phyloP scores from a whole-genome alignment of 1,140 invertebrate species.

The Danaus melanippus region DNA sequence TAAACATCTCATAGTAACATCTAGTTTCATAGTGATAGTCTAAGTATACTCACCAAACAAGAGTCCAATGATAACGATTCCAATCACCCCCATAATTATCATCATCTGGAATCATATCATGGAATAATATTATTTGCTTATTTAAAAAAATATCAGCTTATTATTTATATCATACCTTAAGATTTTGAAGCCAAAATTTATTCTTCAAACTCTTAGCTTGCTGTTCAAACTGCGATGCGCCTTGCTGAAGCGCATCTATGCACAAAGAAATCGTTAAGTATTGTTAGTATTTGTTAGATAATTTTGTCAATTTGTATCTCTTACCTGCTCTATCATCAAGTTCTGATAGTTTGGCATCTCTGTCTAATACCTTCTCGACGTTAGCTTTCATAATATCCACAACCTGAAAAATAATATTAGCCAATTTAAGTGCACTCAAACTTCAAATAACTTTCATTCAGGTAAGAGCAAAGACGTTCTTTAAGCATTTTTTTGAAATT shows the following conservation, averaged over 20 bases:
- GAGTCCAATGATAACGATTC: slow-evolving; percentile 87
- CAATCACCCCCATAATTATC: slow-evolving; percentile 93
- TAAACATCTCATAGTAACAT: slow-evolving; percentile 10
- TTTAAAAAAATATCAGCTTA: background rate
- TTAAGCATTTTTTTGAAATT: too few species aligned
- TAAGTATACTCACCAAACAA: slow-evolving; percentile 85
- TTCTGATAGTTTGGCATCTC: slow-evolving; percentile 96
- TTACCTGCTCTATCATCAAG: slow-evolving; percentile 89
- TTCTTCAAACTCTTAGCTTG: slow-evolving; percentile 97
- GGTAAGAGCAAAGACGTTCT: too few species aligned
- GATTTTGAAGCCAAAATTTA: slow-evolving; percentile 99
- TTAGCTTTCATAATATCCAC: slow-evolving; percentile 97
- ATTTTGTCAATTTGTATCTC: slow-evolving; percentile 6
- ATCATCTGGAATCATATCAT: slow-evolving; percentile 81
- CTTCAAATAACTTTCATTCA: too few species aligned
- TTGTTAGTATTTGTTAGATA: background rate
- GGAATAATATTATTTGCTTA: background rate
- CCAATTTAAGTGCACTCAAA: background rate
- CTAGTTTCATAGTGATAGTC: slow-evolving; percentile 1
- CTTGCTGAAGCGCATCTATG: slow-evolving; percentile 92
- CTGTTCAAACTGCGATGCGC: slow-evolving; percentile 98
- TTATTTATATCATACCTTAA: slow-evolving; percentile 81
- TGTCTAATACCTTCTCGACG: slow-evolving; percentile 96
- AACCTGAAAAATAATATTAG: slow-evolving; percentile 71
- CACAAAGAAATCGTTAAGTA: slow-evolving; percentile 1